Base-by-base conservation (phyloP, 92 coral and sea anemone genomes). In the Zoanthus sansibaricus region DNA sequence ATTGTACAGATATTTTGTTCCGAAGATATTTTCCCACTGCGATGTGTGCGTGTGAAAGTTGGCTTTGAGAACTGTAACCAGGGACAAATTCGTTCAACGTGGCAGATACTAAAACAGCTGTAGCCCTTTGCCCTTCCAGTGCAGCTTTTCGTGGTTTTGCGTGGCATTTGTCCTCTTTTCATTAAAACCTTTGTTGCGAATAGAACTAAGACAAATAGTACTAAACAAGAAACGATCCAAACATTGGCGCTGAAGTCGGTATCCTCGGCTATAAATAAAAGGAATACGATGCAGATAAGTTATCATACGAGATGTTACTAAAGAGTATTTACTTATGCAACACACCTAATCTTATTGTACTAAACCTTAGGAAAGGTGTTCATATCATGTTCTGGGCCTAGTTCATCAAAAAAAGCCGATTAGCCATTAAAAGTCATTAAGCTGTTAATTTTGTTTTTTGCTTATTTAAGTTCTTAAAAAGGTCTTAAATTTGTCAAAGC, bases 21-120 rank as follows among this genome's bases (percentile, higher is more conserved):
- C 42, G n/a, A 14, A 15, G 74, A 62, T 6, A 64, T 3, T 13
- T 72, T 13, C 46, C 55, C 72, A 6, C 73, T 79, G n/a, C 73
- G 84, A 9, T 73, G 71, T 33, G 84, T 61, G 3, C 84, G 84
- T 47, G 72, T 18, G 12, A 79, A 45, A 45, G 84, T 61, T 59
- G 55, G 42, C 37, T 62, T 79, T 62, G 84, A 18, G 61, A 61
- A 42, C 84, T 56, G 30, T 37, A 14, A 18, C 37, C 71, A 66
- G 0, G 42, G 42, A 37, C 42, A 37, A 37, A 37, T 37, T 37
- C 42, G 55, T 48, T 69, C 16, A 11, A 79, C 1, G 8, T 8
- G 56, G 42, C 56, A 79, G 0, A 79, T 72, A 17, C 13, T 61
- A 16, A 6, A 33, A 18, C 46, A 59, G 25, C 44, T 33, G 21